A percentile compares a stretch with the other conserved stretches of the same genome.
Evolutionary conservation across 2,888 invertebrate species (phyloP).

Genomic region (Bibio marci): DNA sequence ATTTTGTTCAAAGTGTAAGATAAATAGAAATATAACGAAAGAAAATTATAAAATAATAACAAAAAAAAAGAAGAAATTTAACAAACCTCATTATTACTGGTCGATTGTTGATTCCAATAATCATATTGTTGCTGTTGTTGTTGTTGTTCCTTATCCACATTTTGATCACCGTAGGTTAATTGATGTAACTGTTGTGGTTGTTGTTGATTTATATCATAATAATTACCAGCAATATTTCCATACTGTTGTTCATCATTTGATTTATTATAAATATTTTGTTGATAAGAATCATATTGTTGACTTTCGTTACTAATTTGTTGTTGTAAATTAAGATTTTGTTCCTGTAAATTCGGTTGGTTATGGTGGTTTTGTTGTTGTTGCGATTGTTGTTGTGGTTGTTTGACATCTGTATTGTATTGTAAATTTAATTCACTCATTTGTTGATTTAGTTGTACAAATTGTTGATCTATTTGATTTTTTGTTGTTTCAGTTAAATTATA

Average conservation of each 20-base stretch:
- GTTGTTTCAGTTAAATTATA: slow-evolving; percentile 2
- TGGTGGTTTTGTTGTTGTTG: too few relatives aligned
- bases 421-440: slow-evolving; percentile 26
- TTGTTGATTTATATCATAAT: slow-evolving; percentile 2
- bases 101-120: slow-evolving; percentile 12
- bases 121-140: slow-evolving; percentile 8
- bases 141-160: slow-evolving; percentile 7
- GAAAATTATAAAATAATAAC: too few relatives aligned
- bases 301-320: neutral
- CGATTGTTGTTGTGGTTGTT: slow-evolving; percentile 2
- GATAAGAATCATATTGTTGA: slow-evolving; percentile 4
- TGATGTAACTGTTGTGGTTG: slow-evolving; percentile 3
- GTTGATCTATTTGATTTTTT: slow-evolving; percentile 20
- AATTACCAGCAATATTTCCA: neutral
- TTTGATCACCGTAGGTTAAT: neutral
- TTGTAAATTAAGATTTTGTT: neutral
- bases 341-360: neutral
- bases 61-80: neutral
- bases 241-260: neutral
- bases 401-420: slow-evolving; percentile 17
- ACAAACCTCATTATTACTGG: slow-evolving; percentile 12
- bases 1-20: too few relatives aligned
- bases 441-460: slow-evolving; percentile 25
- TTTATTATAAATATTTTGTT: slow-evolving; percentile 5
- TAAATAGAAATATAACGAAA: too few relatives aligned